Evolutionary conservation across 1,140 invertebrate genomes (phyloP).

Genomic region (Doryteuthis pealeii): DNA sequence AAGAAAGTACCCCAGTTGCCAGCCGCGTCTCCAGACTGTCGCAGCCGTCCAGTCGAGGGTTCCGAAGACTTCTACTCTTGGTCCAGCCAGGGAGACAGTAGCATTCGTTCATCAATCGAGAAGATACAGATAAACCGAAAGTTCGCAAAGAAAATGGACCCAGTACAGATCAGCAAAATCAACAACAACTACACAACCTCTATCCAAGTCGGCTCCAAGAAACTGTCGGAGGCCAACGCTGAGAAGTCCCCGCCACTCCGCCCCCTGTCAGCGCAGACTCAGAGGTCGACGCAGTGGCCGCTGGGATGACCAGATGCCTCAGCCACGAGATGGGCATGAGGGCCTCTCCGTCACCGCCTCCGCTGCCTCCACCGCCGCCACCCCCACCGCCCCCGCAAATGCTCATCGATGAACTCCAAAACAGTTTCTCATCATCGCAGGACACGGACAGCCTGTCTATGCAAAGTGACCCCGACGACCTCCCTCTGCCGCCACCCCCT

Average conservation of each 20-base stretch:
- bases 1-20: not conserved
- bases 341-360: not conserved
- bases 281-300: not conserved
- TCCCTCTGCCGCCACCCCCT: not conserved
- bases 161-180: not conserved
- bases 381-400: not conserved
- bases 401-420: not conserved
- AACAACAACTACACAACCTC: slow-evolving; percentile 6
- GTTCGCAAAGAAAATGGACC: not conserved
- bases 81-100: not conserved
- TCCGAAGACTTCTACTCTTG: slow-evolving; percentile 6
- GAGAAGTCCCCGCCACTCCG: not conserved
- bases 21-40: not conserved
- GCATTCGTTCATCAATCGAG: not conserved
- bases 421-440: slow-evolving; percentile 4
- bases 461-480: not conserved
- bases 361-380: slow-evolving; percentile 1
- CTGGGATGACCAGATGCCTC: not conserved
- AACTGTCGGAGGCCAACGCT: slow-evolving; percentile 8
- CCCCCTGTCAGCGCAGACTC: not conserved
- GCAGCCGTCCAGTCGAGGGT: not conserved
- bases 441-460: slow-evolving; percentile 4
- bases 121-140: not conserved
- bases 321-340: not conserved
- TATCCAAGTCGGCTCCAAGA: not conserved